Evolutionary conservation across 2,797 vertebrate genomes (phyloP).

Genomic region (Spinibarbus caldwelli): DNA sequence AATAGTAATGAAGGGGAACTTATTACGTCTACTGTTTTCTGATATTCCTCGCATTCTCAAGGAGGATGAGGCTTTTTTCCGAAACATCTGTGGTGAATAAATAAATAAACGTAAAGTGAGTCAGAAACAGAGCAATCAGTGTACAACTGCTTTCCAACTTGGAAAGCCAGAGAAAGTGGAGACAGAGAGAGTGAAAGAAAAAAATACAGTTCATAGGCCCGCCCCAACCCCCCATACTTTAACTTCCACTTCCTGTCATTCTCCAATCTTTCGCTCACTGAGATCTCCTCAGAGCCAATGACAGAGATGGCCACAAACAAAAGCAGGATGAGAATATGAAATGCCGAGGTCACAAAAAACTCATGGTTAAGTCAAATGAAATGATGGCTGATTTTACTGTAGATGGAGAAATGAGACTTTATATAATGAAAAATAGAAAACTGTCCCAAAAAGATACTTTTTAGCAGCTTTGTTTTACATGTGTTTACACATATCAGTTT

Average conservation of each 20-base stretch:
- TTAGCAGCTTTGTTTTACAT: no score
- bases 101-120: slow-evolving; percentile 68
- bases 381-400: slow-evolving; percentile 21
- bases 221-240: slow-evolving; percentile 56
- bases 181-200: slow-evolving; percentile 55
- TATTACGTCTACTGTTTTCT: slow-evolving; percentile 81
- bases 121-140: slow-evolving; percentile 54
- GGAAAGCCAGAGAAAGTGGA: slow-evolving; percentile 52
- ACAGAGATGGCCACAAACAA: slow-evolving; percentile 50
- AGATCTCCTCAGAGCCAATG: slow-evolving; percentile 56
- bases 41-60: slow-evolving; percentile 83
- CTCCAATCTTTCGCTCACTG: slow-evolving; percentile 56
- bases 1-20: slow-evolving; percentile 69
- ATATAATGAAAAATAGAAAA: neutral
- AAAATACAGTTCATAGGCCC: slow-evolving; percentile 52
- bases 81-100: slow-evolving; percentile 80
- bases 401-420: neutral
- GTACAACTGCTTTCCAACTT: slow-evolving; percentile 50
- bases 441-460: neutral
- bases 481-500: neutral
- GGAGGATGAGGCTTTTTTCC: slow-evolving; percentile 83
- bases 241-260: slow-evolving; percentile 63
- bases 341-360: slow-evolving; percentile 29
- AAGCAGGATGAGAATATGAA: slow-evolving; percentile 47
- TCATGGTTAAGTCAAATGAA: slow-evolving; percentile 24